Conservation (phyloP, 2,888 invertebrate genomes). For the Agonopterix arenella region DNA sequence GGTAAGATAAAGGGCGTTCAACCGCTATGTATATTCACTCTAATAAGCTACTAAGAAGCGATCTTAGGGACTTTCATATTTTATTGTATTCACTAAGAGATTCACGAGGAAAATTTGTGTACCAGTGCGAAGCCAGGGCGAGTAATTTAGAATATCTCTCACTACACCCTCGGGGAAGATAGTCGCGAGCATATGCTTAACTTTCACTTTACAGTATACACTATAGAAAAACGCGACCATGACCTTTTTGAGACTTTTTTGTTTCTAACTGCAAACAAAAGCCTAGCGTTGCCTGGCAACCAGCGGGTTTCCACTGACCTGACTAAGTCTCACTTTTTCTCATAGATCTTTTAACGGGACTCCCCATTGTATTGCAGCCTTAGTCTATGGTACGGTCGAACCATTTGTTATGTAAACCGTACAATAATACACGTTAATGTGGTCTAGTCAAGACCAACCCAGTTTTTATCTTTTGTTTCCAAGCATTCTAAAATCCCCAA, state of each 20-base stretch:
- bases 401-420: slow-evolving; percentile 58
- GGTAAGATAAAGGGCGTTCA: too few species aligned
- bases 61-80: too few species aligned
- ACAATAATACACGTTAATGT: slow-evolving; percentile 47
- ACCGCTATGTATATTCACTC: too few species aligned
- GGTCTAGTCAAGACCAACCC: slow-evolving; percentile 30
- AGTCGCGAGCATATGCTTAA: too few species aligned
- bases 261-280: neutral
- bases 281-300: slow-evolving; percentile 17
- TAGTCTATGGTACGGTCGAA: slow-evolving; percentile 29
- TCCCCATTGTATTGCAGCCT: slow-evolving; percentile 36
- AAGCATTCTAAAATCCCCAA: slow-evolving; percentile 5
- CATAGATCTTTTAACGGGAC: slow-evolving; percentile 43
- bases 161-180: too few species aligned
- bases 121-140: too few species aligned
- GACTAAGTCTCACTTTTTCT: slow-evolving; percentile 17
- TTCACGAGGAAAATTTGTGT: too few species aligned
- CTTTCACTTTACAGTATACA: too few species aligned
- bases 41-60: too few species aligned
- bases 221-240: too few species aligned
- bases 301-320: slow-evolving; percentile 10
- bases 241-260: neutral
- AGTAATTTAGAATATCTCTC: too few species aligned
- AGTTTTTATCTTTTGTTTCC: slow-evolving; percentile 25
- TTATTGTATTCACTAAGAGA: too few species aligned